Evolutionary conservation across 2,113 vertebrate species (phyloP), one percentile per base, ranked within the genome.

Genomic region (Malaclemys terrapin): DNA sequence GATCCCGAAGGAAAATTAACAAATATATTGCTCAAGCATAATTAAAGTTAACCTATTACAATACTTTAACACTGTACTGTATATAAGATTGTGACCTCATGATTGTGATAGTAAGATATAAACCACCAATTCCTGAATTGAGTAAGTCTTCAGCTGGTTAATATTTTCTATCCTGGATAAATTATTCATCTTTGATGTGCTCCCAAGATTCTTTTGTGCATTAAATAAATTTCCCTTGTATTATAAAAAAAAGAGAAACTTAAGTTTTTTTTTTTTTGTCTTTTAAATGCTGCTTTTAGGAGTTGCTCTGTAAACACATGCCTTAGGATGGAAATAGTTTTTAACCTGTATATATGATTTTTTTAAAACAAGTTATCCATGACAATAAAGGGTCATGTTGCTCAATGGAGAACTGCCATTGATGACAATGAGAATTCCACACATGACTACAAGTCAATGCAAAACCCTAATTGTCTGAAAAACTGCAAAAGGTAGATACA

Each of bases 91-190:
- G 79, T 56, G 56, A 89, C 25, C 57, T 80, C 49, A 95, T 56
- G 93, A 53, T 45, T 94, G 83, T 69, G 80, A 25, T 80, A 80
- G 81, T 79, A 82, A 83, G 62, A 91, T 85, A 93, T 88, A 42
- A 84, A 4, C 42, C 72, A 93, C 62, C 94, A 25, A 62, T 96
- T 95, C 57, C 50, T 25, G 75, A 47, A 50, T 81, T 88, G 93
- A 88, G 38, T 35, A 20, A 80, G 10, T 22, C 83, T 54, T 87
- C 19, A 38, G 35, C n/a, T 72, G 19, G 62, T 72, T 76, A 78
- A 65, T 88, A 79, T 87, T 95, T 96, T 90, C 92, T 93, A 85
- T 94, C 27, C 65, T 88, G 56, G 81, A 88, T 93, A 92, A 88
- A 35, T 65, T 78, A 78, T 84, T 78, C 45, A 29, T 94, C 38